These are phyloP conservation scores for Siniperca undulata DNA, from an alignment of 2,797 vertebrate species.

Conservation along the genomic window DNA sequence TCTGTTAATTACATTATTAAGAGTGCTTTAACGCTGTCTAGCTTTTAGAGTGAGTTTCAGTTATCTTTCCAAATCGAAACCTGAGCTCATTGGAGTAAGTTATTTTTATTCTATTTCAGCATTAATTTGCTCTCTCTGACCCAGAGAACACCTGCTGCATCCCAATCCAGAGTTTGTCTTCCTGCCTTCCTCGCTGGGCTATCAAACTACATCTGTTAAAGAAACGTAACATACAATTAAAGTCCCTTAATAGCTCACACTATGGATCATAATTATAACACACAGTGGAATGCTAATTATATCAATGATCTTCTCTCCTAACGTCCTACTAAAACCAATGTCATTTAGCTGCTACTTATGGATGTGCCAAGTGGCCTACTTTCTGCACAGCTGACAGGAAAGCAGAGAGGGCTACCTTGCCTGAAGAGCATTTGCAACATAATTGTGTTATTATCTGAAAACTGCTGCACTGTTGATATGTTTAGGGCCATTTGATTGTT, in stretches of 20 bases:
- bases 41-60: not conserved
- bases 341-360: conserved; percentile 78
- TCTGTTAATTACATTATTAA: conserved; percentile 34
- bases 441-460: conserved; percentile 36
- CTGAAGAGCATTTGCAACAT: conserved; percentile 16
- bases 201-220: conserved; percentile 61
- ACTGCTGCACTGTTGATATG: conserved; percentile 19
- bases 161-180: conserved; percentile 22
- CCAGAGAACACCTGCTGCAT: conserved; percentile 38
- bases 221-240: conserved; percentile 69
- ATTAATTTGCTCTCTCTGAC: conserved; percentile 33
- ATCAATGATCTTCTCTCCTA: conserved; percentile 72
- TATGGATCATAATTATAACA: conserved; percentile 80
- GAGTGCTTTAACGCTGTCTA: not conserved
- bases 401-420: conserved; percentile 24
- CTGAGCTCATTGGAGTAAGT: conserved; percentile 1
- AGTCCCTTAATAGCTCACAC: conserved; percentile 72
- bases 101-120: conserved; percentile 20
- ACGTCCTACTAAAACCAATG: conserved; percentile 85
- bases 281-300: conserved; percentile 81
- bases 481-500: conserved; percentile 45
- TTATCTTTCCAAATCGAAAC: conserved; percentile 5
- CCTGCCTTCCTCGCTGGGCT: conserved; percentile 15
- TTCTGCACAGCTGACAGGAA: conserved; percentile 57
- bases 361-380: conserved; percentile 71